Evolutionary conservation across 1,140 invertebrate genomes (phyloP).

Genomic region (Brachionus calyciflorus): DNA sequence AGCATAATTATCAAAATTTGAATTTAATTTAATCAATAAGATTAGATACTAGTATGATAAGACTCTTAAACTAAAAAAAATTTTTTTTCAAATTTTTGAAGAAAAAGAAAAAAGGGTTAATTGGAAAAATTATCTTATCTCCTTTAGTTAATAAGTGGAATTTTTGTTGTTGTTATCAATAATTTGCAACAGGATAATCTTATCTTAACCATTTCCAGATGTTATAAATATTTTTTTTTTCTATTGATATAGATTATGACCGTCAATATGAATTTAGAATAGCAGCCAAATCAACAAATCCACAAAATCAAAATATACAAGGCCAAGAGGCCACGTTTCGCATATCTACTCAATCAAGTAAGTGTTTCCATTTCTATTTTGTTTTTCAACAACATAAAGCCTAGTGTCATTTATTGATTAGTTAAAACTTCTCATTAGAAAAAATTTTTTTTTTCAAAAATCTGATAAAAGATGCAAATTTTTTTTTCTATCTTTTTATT

Average conservation of each 20-base stretch:
- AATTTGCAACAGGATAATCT: background rate
- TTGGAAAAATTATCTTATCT: too few species aligned
- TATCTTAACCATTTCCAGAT: background rate
- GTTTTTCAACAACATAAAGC: background rate
- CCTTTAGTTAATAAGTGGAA: too few species aligned
- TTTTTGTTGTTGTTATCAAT: too few species aligned
- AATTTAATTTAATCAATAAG: too few species aligned
- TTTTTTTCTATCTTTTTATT: too few species aligned
- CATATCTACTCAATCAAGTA: constrained; percentile 43
- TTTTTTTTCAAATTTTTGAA: too few species aligned
- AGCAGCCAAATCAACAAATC: background rate
- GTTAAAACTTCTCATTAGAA: too few species aligned
- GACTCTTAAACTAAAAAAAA: too few species aligned
- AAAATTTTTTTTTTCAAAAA: background rate
- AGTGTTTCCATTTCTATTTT: too few species aligned
- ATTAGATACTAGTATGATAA: too few species aligned
- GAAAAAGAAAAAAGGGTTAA: too few species aligned
- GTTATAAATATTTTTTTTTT: background rate
- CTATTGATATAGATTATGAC: constrained; percentile 35
- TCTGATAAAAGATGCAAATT: constrained; percentile 43
- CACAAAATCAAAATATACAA: background rate
- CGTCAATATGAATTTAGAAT: constrained; percentile 44
- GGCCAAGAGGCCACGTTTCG: constrained; percentile 20
- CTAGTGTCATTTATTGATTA: constrained; percentile 5
- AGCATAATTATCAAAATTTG: too few species aligned